Evolutionary conservation across 2,113 vertebrate species (phyloP).

Genomic region (Sapayoa aenigma): DNA sequence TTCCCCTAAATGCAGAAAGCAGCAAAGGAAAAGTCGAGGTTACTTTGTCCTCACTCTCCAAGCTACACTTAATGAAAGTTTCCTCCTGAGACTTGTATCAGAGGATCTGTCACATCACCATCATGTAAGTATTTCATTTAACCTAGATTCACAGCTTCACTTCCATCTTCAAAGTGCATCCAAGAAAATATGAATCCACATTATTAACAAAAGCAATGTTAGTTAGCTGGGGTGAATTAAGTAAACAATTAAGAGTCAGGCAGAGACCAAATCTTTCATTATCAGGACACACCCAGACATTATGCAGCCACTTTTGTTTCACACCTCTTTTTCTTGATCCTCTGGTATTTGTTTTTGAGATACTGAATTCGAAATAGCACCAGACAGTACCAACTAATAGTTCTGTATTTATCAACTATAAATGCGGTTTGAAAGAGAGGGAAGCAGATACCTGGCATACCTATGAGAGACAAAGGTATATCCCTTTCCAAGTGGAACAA

Average conservation of each 20-base stretch:
- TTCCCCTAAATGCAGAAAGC: neutral
- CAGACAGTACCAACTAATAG: neutral
- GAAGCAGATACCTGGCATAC: neutral
- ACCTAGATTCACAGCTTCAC: constrained; percentile 12
- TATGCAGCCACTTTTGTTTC: neutral
- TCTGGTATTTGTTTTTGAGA: neutral
- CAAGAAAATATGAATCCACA: neutral
- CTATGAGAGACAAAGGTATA: neutral
- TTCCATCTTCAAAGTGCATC: neutral
- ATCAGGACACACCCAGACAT: constrained; percentile 4
- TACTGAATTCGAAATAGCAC: neutral
- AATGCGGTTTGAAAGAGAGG: neutral
- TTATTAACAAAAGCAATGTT: neutral
- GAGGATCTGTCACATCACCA: neutral
- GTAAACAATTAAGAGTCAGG: neutral
- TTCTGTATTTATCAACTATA: neutral
- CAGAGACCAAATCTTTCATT: neutral
- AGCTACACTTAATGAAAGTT: neutral
- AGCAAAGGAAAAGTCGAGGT: neutral
- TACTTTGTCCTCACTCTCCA: neutral
- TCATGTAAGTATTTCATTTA: neutral
- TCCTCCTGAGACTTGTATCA: neutral
- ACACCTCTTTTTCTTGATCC: neutral
- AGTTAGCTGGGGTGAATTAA: neutral
- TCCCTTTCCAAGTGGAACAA: neutral